Evolutionary conservation across 2,888 invertebrate species (phyloP).

Genomic region (Nasonovia ribisnigri): DNA sequence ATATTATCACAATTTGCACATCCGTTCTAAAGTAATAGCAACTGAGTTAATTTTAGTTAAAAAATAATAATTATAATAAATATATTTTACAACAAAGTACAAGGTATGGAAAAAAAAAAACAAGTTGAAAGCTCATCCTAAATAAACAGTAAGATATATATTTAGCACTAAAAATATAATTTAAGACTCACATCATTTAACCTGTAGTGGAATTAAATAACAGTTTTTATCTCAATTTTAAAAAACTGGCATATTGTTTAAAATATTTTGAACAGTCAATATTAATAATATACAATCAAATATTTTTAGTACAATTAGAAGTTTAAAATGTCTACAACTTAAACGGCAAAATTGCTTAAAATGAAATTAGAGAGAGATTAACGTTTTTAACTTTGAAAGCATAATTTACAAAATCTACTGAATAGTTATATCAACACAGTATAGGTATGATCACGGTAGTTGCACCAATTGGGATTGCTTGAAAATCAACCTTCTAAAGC

Average conservation of each 20-base stretch:
- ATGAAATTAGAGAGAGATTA: not conserved
- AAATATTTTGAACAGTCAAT: not conserved
- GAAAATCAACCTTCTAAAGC: too few species aligned
- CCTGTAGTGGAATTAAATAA: not conserved
- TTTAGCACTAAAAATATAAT: not conserved
- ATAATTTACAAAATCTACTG: too few species aligned
- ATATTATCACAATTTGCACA: constrained; percentile 91
- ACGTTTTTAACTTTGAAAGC: too few species aligned
- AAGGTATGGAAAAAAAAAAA: too few species aligned
- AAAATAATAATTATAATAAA: not conserved
- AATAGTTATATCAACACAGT: too few species aligned
- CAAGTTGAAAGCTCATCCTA: too few species aligned
- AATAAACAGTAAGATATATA: not conserved
- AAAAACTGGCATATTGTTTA: not conserved
- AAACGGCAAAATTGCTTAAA: not conserved
- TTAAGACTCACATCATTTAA: not conserved
- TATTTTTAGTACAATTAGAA: not conserved
- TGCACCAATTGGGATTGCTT: too few species aligned
- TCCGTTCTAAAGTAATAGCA: constrained; percentile 74
- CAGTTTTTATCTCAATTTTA: not conserved
- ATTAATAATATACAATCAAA: not conserved
- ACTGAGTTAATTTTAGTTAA: not conserved
- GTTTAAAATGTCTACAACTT: not conserved
- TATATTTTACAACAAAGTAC: too few species aligned
- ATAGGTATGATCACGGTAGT: too few species aligned